These are phyloP conservation scores for Brevimyrus niger DNA, from an alignment of 2,113 vertebrate genomes.

Conservation along the genomic window DNA sequence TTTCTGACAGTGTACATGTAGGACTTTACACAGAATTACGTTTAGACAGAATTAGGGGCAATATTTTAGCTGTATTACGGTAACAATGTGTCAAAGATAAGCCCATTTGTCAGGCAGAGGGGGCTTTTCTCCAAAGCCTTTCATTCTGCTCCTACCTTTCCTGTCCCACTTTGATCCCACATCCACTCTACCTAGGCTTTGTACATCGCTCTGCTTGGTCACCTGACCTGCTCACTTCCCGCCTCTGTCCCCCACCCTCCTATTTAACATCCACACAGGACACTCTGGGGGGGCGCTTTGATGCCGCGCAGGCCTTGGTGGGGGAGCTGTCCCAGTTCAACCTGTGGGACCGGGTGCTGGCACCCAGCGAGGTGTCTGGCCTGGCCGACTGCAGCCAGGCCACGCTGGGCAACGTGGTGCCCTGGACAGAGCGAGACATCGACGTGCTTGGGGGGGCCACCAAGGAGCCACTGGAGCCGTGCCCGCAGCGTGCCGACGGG, in stretches of 20 bases:
- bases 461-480: constrained; percentile 71
- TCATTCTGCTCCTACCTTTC: too few relatives aligned
- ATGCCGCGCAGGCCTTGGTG: constrained; percentile 85
- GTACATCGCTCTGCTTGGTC: not conserved
- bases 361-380: constrained; percentile 67
- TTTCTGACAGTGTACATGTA: not conserved
- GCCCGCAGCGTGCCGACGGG: constrained; percentile 67
- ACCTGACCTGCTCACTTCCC: not conserved
- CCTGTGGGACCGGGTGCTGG: constrained; percentile 83
- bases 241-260: not conserved
- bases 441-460: constrained; percentile 80
- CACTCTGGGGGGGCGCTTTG: constrained; percentile 78
- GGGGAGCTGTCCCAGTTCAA: constrained; percentile 88
- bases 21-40: not conserved
- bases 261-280: constrained; percentile 55
- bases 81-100: not conserved
- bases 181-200: not conserved
- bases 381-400: constrained; percentile 80
- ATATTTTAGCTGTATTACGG: not conserved
- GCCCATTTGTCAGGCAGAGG: not conserved
- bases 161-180: not conserved
- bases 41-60: not conserved
- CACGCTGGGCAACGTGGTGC: constrained; percentile 67
- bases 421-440: constrained; percentile 78
- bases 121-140: not conserved